phyloP scores from a whole-genome alignment of 2,888 invertebrate genomes.

The Abrostola triplasia region DNA sequence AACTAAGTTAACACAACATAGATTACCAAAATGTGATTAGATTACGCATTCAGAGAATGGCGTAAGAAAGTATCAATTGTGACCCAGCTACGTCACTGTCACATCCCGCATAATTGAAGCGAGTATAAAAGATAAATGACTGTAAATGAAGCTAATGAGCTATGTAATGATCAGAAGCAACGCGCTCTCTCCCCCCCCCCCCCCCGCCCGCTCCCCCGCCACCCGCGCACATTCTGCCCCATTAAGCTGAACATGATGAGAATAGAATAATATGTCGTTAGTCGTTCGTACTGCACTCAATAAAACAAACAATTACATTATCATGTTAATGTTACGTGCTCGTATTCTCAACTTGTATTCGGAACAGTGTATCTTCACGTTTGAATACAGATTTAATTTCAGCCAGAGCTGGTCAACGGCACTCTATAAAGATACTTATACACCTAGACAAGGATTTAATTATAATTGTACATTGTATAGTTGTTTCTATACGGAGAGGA shows the following conservation, averaged over 20 bases:
- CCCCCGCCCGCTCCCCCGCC: no score
- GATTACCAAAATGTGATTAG: no score
- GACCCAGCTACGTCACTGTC: not conserved
- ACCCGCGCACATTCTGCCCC: constrained; percentile 25
- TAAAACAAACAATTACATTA: constrained; percentile 29
- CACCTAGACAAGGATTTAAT: no score
- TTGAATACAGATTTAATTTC: not conserved
- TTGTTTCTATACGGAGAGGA: no score
- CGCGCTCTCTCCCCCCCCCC: no score
- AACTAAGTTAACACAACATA: no score
- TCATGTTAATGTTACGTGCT: not conserved
- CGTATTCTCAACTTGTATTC: not conserved
- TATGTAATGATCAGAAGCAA: constrained; percentile 39
- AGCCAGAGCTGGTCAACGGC: not conserved
- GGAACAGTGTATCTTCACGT: not conserved
- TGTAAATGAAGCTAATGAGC: constrained; percentile 45
- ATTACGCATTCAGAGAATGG: no score
- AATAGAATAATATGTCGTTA: constrained; percentile 27
- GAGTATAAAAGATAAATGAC: constrained; percentile 37
- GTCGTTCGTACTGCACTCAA: constrained; percentile 15
- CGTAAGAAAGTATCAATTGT: not conserved
- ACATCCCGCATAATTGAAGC: constrained; percentile 17
- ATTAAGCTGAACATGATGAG: constrained; percentile 35
- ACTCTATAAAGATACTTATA: no score
- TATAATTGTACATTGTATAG: no score